phyloP scores from a whole-genome alignment of 2,888 invertebrate species.

The Chironomus tentans region DNA sequence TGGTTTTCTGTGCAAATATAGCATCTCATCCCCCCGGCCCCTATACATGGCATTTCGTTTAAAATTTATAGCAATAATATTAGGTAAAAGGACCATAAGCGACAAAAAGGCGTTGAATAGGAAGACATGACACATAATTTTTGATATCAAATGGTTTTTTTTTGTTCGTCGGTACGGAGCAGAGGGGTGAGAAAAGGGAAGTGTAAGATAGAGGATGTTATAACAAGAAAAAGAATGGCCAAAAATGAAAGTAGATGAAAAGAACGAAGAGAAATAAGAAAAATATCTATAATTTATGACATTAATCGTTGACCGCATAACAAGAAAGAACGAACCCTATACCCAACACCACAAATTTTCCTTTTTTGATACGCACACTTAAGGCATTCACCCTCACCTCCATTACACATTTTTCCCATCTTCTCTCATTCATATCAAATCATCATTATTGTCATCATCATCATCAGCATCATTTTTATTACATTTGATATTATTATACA shows the following conservation, averaged over 20 bases:
- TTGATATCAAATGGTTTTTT: conserved; percentile 9
- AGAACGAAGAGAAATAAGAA: too few species aligned
- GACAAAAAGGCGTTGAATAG: background rate
- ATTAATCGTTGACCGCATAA: conserved; percentile 24
- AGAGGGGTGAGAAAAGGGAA: background rate
- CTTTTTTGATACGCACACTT: too few species aligned
- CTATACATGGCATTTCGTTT: conserved; percentile 5
- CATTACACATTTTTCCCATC: background rate
- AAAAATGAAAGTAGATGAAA: background rate
- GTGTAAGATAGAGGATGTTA: background rate
- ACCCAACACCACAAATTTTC: too few species aligned
- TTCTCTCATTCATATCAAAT: background rate
- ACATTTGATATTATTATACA: too few species aligned
- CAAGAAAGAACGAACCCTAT: background rate
- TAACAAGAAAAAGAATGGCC: background rate
- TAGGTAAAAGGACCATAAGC: background rate
- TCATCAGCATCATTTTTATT: background rate
- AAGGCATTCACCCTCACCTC: too few species aligned
- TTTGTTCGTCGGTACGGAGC: background rate
- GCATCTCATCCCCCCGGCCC: background rate
- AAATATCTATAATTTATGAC: conserved; percentile 25
- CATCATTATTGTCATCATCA: background rate
- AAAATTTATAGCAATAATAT: conserved; percentile 16
- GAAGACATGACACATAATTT: conserved; percentile 21
- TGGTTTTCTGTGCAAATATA: background rate